Percentiles rank a stretch among this genome's conserved stretches.
phyloP scores from a whole-genome alignment of 35 echinoderm and acorn worm genomes.

The Ptychodera flava region DNA sequence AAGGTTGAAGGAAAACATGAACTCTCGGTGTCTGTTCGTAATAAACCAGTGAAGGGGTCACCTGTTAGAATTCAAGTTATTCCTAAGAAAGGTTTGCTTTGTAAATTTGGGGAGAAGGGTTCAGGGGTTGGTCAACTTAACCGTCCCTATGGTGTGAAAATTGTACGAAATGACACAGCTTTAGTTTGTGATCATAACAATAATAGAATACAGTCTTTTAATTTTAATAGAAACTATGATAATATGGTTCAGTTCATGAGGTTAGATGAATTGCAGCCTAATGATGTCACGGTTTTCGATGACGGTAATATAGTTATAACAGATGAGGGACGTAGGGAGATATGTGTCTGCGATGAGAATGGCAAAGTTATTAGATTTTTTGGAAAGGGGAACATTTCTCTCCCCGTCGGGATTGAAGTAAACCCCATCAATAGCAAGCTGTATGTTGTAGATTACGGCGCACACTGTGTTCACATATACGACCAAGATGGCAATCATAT shows the following conservation, averaged over 20 bases:
- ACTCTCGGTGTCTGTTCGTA: no score
- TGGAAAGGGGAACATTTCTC: background rate
- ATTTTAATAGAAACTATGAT: background rate
- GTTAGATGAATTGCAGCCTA: background rate
- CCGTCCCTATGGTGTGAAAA: constrained; percentile 24
- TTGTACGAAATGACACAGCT: background rate
- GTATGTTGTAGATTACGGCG: background rate
- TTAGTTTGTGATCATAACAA: background rate
- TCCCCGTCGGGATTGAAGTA: background rate
- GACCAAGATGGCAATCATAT: background rate
- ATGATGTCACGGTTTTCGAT: background rate
- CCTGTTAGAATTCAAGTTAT: background rate
- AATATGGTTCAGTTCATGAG: background rate
- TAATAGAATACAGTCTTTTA: background rate
- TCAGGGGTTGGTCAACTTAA: constrained; percentile 78
- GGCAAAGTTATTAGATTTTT: background rate
- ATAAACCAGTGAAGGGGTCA: no score
- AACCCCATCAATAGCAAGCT: background rate
- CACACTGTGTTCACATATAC: background rate
- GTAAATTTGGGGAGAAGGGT: constrained; percentile 80
- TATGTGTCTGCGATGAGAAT: background rate
- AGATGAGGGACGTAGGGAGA: background rate
- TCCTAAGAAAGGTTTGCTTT: constrained; percentile 36
- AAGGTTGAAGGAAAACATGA: no score
- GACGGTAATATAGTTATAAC: background rate